Base-by-base conservation (phyloP, 2,113 vertebrate genomes). In the Microtus oregoni region DNA sequence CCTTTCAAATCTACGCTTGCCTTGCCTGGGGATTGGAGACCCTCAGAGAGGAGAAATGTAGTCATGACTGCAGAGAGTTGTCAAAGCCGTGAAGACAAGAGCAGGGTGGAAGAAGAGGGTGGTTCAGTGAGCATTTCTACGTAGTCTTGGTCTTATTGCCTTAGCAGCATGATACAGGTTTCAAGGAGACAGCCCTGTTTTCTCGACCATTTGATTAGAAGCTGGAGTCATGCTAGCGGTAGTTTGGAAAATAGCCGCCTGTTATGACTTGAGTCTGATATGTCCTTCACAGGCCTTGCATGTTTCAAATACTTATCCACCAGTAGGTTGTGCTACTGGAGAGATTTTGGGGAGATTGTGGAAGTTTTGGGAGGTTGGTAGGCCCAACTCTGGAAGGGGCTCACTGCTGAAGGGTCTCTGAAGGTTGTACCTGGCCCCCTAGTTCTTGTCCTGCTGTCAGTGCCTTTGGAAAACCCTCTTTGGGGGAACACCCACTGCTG, bases 91-190 rank as follows among this genome's bases (percentile, higher is more conserved):
- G 1, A 0, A 32, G 93, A 86, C 50, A 24, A 32, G 61, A 44
- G 72, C 44, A 52, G 63, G 38, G 28, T 47, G 30, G 81, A 86
- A 47, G 58, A 41, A 89, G 73, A 32, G 38, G 90, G 41, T 0
- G 52, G 82, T 2, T 0, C 47, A 78, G 35, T 1, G 10, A 95
- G 81, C 58, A 6, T 82, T 87, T 94, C 63, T 89, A 90, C 73
- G 91, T 95, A 95, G 77, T 93, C 91, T 94, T 65, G 44, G 26
- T 86, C 76, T 94, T 76, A 78, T 97, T 96, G 91, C 92, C 86
- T 78, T 97, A 95, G 92, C 95, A 94, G 95, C 83, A 92, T 90
- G 89, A 92, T 94, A 14, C 28, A 81, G 78, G 41, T 97, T 96
- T 89, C 97, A 83, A 55, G 94, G 89, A 91, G 44, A 47, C 77